These are phyloP conservation scores for Phania funesta DNA, from an alignment of 2,888 invertebrate genomes.

Conservation along the genomic window DNA sequence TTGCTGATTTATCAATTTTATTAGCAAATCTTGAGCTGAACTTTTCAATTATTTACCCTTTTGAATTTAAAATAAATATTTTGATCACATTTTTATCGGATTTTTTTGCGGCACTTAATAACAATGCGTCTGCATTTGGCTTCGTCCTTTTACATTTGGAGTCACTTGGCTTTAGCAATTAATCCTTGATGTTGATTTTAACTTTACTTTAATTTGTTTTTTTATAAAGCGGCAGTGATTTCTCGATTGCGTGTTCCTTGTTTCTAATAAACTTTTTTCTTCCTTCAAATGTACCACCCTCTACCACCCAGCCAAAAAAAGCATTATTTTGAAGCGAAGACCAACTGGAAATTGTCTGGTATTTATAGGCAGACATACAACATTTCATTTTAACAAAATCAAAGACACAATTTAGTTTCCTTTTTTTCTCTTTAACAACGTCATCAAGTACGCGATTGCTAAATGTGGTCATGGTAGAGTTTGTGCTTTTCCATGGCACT, in stretches of 20 bases:
- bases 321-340: slow-evolving; percentile 18
- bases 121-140: neutral
- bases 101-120: neutral
- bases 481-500: neutral
- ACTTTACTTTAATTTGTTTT: neutral
- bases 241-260: slow-evolving; percentile 46
- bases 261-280: slow-evolving; percentile 12
- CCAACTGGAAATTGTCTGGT: slow-evolving; percentile 42
- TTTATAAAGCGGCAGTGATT: slow-evolving; percentile 39
- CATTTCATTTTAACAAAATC: neutral
- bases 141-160: neutral
- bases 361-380: slow-evolving; percentile 13
- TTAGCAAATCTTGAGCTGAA: neutral
- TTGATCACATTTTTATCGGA: neutral
- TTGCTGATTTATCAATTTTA: neutral
- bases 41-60: neutral
- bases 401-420: neutral
- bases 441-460: slow-evolving; percentile 4
- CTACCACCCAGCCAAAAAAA: neutral
- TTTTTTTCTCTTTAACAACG: neutral
- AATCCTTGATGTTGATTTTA: slow-evolving; percentile 4
- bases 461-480: neutral
- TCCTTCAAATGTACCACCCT: neutral
- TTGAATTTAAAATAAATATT: neutral
- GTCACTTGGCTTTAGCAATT: slow-evolving; percentile 48